Base-by-base conservation (phyloP, 2,797 vertebrate species). In the Mormyrops attenuatus region DNA sequence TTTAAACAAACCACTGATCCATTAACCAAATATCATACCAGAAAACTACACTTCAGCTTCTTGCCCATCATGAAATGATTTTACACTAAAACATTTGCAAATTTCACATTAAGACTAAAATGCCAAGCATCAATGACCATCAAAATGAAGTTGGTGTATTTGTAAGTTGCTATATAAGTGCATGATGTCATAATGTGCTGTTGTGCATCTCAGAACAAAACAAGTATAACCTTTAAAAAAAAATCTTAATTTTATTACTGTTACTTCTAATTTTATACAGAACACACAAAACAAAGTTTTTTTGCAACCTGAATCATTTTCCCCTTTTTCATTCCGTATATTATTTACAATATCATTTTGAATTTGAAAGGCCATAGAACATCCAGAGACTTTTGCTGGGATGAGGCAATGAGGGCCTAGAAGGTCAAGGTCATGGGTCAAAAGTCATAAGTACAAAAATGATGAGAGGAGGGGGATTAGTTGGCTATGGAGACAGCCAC, bases 261-360 rank as follows among this genome's bases (percentile, higher is more conserved):
- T 90, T 91, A 91, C 92, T 91, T 94, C 93, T 93, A 93, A 92
- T 92, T 88, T 90, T 93, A 94, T 93, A 95, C 93, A 95, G 95
- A 94, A 92, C 91, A 94, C 92, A 95, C 90, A 94, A 93, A 94
- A 93, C 57, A 88, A 17, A 85, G 11, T 34, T 89, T 82, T 89
- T 85, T 89, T 90, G 88, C 55, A 86, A 86, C 17, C 55, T 89
- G 22, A 60, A 88, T 90, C 86, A 94, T 88, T 92, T 95, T 94
- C 95, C 92, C 88, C 90, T 92, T 87, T 89, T 90, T 88, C 52
- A 80, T 0, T 49, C 91, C 92, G 91, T 49, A 91, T 91, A 93
- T 93, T 96, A 96, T 96, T 95, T 96, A 96, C 96, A 96, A 87
- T 89, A 87, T 55, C 73, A 49, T 87, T 63, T 69, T 87, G n/a